Evolutionary conservation across 2,797 vertebrate species (phyloP), one percentile per base, ranked within the genome.

Genomic region (Pangasius mekongensis): DNA sequence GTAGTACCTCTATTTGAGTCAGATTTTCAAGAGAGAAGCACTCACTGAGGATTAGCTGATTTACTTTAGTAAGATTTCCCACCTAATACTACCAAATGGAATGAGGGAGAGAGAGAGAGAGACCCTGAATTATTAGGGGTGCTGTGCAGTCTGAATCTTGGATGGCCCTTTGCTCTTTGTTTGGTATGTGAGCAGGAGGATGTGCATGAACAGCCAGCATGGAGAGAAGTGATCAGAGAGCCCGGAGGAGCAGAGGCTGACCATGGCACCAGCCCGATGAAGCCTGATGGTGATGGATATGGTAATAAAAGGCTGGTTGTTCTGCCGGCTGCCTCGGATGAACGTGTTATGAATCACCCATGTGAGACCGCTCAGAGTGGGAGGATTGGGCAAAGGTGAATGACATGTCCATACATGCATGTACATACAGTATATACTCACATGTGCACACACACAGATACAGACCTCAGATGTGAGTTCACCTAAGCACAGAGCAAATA

Each of bases 221-320:
- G 91, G 93, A 91, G 93, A 94, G 94, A 94, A 94, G 91, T 94
- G 93, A 95, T 95, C 92, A 92, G 94, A 83, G 87, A 90, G 43
- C 76, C 54, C 3, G 52, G 66, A 90, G 69, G 88, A 86, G 66
- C 71, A 80, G 77, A 94, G 94, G 95, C 93, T 91, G 93, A 93
- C 93, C 94, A 93, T 91, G 93, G 93, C 94, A 91, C 92, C 92
- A 93, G 94, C 94, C 94, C 93, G 95, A 95, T 95, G 95, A 95
- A 95, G 94, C 94, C 69, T 58, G 95, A 96, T 95, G 91, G 94
- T 96, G 96, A 96, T 95, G 93, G 95, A 96, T 96, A 93, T 92
- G 94, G 93, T 95, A 96, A 96, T 96, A 96, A 96, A 96, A 94
- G 94, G 92, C 94, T 96, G 94, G 95, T 95, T 95, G 95, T 95